Conservation (phyloP, 1,140 invertebrate species). For the Drosophila pallidifrons region DNA sequence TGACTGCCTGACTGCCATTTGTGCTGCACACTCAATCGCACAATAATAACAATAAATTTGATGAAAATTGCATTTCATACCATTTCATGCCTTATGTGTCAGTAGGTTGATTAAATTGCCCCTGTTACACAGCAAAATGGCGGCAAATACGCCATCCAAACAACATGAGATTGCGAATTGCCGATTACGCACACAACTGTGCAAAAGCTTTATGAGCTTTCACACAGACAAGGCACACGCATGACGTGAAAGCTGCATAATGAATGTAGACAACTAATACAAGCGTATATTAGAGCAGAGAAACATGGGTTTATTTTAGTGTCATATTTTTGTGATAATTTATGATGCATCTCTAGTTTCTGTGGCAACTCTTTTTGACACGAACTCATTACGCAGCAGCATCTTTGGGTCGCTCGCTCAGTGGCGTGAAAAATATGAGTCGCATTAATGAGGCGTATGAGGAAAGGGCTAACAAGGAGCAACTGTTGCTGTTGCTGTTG, state of each 20-base stretch:
- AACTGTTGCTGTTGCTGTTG: conserved; percentile 13
- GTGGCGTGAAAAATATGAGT: conserved; percentile 75
- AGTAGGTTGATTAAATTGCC: conserved; percentile 70
- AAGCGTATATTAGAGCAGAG: neutral
- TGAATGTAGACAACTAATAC: neutral
- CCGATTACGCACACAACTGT: neutral
- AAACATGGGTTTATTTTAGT: neutral
- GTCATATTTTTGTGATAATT: conserved; percentile 10
- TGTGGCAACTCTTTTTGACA: conserved; percentile 26
- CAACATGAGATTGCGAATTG: conserved; percentile 18
- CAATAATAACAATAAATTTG: conserved; percentile 79
- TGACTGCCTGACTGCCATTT: conserved; percentile 52
- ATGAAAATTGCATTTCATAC: conserved; percentile 76
- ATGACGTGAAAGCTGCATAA: neutral
- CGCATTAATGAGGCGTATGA: conserved; percentile 71
- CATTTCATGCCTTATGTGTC: conserved; percentile 74
- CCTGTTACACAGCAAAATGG: conserved; percentile 45
- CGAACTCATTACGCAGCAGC: conserved; percentile 54
- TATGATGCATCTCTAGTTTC: conserved; percentile 34
- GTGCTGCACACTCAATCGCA: conserved; percentile 44
- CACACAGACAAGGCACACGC: neutral
- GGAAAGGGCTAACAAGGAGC: conserved; percentile 49
- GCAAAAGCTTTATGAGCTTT: neutral
- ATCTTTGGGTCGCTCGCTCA: neutral
- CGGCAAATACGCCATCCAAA: conserved; percentile 24